A percentile compares a stretch with the other conserved stretches of the same genome.
Conservation (phyloP, 2,888 invertebrate genomes). For the Xestoiulus laeticollis region DNA sequence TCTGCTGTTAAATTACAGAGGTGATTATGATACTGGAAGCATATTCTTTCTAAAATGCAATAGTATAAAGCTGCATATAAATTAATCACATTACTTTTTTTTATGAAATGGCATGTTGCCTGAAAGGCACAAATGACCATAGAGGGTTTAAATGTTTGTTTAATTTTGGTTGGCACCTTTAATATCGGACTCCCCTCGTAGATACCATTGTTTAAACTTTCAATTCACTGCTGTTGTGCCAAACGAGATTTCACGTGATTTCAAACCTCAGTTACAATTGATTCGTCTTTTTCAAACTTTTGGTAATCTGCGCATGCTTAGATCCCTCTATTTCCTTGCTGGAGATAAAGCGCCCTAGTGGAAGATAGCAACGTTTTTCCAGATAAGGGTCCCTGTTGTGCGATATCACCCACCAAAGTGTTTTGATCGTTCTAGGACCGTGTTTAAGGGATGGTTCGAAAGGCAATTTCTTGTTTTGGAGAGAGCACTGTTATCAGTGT, state of each 20-base stretch:
- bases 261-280: not conserved
- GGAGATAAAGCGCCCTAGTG: not conserved
- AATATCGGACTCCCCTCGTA: too few relatives aligned
- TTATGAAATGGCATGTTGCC: too few relatives aligned
- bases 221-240: not conserved
- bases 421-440: not conserved
- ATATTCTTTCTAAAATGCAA: too few relatives aligned
- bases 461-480: not conserved
- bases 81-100: too few relatives aligned
- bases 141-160: too few relatives aligned
- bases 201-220: not conserved
- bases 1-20: too few relatives aligned
- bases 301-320: not conserved
- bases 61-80: too few relatives aligned
- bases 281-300: not conserved
- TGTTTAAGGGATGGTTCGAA: not conserved
- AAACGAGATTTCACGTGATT: not conserved
- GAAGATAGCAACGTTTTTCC: not conserved
- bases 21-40: too few relatives aligned
- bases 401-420: not conserved
- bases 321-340: not conserved
- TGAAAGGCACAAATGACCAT: too few relatives aligned
- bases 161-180: too few relatives aligned
- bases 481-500: not conserved
- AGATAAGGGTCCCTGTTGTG: not conserved